phyloP scores from a whole-genome alignment of 1,140 invertebrate genomes.

The Mamestra configurata region DNA sequence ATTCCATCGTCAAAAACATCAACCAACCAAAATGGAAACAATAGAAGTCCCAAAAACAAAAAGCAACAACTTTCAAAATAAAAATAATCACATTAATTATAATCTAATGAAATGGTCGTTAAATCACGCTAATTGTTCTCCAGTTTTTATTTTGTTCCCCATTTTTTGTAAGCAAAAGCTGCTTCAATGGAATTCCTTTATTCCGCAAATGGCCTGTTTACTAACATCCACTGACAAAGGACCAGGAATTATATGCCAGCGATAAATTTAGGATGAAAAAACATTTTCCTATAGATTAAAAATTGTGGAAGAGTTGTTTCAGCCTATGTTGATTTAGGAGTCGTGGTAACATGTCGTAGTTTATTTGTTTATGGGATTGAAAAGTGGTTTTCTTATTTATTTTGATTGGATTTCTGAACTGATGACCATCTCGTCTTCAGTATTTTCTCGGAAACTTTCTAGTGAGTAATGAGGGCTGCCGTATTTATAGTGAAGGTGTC shows the following conservation, averaged over 20 bases:
- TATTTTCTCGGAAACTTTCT: not conserved
- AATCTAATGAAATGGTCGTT: constrained; percentile 84
- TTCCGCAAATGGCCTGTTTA: constrained; percentile 81
- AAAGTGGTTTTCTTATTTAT: too few relatives aligned
- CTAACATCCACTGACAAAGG: constrained; percentile 80
- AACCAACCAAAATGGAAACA: constrained; percentile 48
- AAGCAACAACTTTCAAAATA: constrained; percentile 70
- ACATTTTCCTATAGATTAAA: constrained; percentile 29
- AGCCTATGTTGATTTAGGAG: not conserved
- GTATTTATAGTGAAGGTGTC: not conserved
- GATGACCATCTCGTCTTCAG: too few relatives aligned
- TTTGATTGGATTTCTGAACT: too few relatives aligned
- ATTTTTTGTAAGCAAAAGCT: constrained; percentile 79
- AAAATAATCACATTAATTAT: constrained; percentile 75
- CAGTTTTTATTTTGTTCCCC: constrained; percentile 83
- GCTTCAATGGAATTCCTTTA: constrained; percentile 85
- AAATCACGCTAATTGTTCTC: constrained; percentile 86
- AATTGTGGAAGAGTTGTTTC: constrained; percentile 15
- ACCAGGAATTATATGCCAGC: constrained; percentile 79
- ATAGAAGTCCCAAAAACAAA: constrained; percentile 58
- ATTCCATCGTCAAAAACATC: not conserved
- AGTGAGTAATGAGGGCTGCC: not conserved
- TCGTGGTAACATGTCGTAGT: too few relatives aligned
- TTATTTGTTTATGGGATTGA: too few relatives aligned
- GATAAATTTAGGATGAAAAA: constrained; percentile 73